Conservation (phyloP, 2,797 vertebrate genomes). For the Centroberyx gerrardi region DNA sequence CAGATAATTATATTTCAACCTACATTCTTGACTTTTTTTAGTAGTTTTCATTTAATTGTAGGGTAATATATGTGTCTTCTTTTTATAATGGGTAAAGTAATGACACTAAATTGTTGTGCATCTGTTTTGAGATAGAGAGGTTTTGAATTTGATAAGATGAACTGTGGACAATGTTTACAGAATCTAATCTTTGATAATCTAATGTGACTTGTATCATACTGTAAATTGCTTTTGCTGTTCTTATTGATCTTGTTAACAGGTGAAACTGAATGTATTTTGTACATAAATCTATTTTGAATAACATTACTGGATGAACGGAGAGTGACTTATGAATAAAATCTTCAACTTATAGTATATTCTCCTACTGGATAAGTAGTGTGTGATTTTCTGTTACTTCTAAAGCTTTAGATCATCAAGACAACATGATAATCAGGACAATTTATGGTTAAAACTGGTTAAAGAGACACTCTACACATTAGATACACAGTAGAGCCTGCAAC, state of each 20-base stretch:
- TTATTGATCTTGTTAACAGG: slow-evolving; percentile 58
- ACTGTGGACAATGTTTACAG: slow-evolving; percentile 86
- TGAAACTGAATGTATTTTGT: slow-evolving; percentile 87
- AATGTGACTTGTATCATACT: slow-evolving; percentile 82
- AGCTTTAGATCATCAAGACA: background rate
- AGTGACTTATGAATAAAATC: slow-evolving; percentile 78
- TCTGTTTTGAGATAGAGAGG: slow-evolving; percentile 52
- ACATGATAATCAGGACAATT: no score
- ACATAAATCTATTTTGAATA: slow-evolving; percentile 79
- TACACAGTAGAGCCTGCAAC: no score
- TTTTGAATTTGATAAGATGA: slow-evolving; percentile 64
- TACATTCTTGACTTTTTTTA: slow-evolving; percentile 4
- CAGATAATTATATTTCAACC: slow-evolving; percentile 40
- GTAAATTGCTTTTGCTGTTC: slow-evolving; percentile 77
- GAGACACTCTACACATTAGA: no score
- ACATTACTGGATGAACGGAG: slow-evolving; percentile 62
- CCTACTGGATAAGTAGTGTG: background rate
- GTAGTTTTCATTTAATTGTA: slow-evolving; percentile 60
- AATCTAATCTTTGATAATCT: slow-evolving; percentile 66
- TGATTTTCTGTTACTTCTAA: background rate
- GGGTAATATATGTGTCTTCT: slow-evolving; percentile 40
- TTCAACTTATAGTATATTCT: slow-evolving; percentile 24
- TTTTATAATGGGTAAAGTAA: slow-evolving; percentile 57
- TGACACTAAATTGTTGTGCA: slow-evolving; percentile 42
- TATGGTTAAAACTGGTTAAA: no score